Base-by-base conservation (phyloP, 2,113 vertebrate species). In the Herpailurus yagouaroundi region DNA sequence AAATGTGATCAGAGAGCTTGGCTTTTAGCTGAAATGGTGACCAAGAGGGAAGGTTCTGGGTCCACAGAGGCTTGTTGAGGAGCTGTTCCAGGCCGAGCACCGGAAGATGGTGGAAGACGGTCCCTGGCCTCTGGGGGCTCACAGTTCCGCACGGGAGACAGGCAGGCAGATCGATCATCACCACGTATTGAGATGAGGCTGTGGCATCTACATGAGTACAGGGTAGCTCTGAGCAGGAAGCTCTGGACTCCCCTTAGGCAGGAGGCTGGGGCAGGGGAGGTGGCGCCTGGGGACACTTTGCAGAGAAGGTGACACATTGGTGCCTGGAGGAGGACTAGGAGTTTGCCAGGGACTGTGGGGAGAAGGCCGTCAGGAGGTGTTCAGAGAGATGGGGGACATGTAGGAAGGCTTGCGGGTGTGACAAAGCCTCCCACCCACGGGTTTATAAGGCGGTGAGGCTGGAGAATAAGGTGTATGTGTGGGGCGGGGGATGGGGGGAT, bases 141-240 rank as follows among this genome's bases (percentile, higher is more conserved):
- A 36, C 9, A 2, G 33, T 89, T 29, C 19, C 27, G 1, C 9
- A 16, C 16, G 8, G 31, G 38, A 69, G 31, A 50, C 2, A 18
- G 16, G 16, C 50, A 66, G 83, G 66, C 25, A 36, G 25, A 25
- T 2, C 36, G 2, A 7, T 31, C 7, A 48, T 36, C 14, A 36
- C 23, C 41, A 6, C 0, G 4, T 31, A 68, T 21, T 1, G 50
- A 31, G 66, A 64, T 0, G 1, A 25, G 23, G 31, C 36, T 23
- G 5, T 19, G 13, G 64, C 31, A 31, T 25, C 52, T 4, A 8
- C 9, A 4, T 25, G n/a, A 27, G 57, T 15, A 45, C 8, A 4
- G 23, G 69, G 57, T 25, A 29, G 76, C 21, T 74, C 63, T 31
- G 33, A 36, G 33, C 66, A 36, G 69, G 25, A 31, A 31, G 57